Evolutionary conservation across 30 jellyfish, hydroid and myxozoan genomes (phyloP).

Genomic region (Hydractinia symbiolongicarpus): DNA sequence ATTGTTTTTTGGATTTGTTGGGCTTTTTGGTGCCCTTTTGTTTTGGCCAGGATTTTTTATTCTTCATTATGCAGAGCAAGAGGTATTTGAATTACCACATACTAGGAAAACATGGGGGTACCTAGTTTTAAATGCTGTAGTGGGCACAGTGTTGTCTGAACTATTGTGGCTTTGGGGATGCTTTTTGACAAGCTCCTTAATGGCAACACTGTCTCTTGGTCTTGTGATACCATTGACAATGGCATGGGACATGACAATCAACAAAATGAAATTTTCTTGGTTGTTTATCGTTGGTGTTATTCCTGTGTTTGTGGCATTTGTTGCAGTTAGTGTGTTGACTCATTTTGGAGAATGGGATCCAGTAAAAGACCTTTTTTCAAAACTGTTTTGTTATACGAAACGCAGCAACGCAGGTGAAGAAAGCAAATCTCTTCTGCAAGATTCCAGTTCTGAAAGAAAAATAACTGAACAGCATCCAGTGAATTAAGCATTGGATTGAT

Average conservation of each 20-base stretch:
- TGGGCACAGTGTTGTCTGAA: conserved; percentile 88
- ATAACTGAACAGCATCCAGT: neutral
- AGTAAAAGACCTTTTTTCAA: conserved; percentile 34
- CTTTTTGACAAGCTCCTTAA: conserved; percentile 70
- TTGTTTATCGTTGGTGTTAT: conserved; percentile 71
- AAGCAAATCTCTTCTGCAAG: neutral
- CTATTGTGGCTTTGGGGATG: conserved; percentile 97
- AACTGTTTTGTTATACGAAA: neutral
- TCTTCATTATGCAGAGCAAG: conserved; percentile 68
- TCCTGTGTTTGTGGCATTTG: conserved; percentile 78
- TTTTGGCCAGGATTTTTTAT: conserved; percentile 87
- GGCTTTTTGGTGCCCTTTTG: conserved; percentile 72
- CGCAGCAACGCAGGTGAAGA: neutral
- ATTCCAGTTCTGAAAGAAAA: neutral
- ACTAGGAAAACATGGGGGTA: conserved; percentile 53
- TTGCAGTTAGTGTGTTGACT: conserved; percentile 66
- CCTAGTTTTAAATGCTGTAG: conserved; percentile 56
- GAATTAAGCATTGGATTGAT: too few species aligned
- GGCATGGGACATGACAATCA: conserved; percentile 71
- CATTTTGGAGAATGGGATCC: conserved; percentile 97
- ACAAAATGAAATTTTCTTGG: conserved; percentile 75
- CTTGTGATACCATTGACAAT: conserved; percentile 82
- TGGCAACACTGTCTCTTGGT: conserved; percentile 90
- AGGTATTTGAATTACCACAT: conserved; percentile 70
- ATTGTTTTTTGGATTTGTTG: conserved; percentile 88